Conservation (phyloP, 2,113 vertebrate genomes). For the Mustela lutreola region DNA sequence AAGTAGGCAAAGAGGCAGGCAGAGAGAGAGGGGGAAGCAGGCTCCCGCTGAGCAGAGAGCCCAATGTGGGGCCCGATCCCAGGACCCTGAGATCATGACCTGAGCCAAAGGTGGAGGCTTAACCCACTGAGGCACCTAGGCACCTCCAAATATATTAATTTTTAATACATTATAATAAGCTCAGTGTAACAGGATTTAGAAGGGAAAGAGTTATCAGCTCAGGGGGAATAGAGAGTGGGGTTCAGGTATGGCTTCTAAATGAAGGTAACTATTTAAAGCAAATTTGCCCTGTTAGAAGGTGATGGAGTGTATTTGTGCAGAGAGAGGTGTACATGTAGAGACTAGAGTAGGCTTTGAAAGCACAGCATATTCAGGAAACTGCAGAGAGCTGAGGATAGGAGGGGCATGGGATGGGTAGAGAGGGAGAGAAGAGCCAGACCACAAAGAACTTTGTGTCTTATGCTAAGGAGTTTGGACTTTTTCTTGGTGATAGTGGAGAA, state of each 20-base stretch:
- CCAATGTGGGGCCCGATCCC: too few relatives aligned
- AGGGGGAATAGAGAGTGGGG: too few relatives aligned
- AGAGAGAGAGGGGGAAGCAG: too few relatives aligned
- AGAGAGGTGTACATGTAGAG: background rate
- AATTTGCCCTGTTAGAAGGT: background rate
- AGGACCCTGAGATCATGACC: too few relatives aligned
- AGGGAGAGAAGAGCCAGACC: background rate
- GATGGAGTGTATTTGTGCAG: background rate
- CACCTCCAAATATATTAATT: background rate
- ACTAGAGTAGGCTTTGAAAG: conserved; percentile 23
- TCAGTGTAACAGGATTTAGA: background rate
- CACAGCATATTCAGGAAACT: background rate
- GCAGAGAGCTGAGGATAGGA: background rate
- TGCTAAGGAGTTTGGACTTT: background rate
- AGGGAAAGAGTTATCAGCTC: background rate
- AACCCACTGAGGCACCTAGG: too few relatives aligned
- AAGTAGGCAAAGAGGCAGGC: too few relatives aligned
- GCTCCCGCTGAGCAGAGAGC: too few relatives aligned
- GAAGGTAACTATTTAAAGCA: conserved; percentile 54
- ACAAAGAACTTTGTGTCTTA: background rate
- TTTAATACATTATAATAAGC: background rate
- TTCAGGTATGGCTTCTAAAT: background rate
- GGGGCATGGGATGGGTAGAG: background rate
- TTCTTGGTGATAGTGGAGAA: background rate
- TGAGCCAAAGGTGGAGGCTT: too few relatives aligned